phyloP scores from a whole-genome alignment of 2,888 invertebrate species.

The Microctonus aethiopoides region DNA sequence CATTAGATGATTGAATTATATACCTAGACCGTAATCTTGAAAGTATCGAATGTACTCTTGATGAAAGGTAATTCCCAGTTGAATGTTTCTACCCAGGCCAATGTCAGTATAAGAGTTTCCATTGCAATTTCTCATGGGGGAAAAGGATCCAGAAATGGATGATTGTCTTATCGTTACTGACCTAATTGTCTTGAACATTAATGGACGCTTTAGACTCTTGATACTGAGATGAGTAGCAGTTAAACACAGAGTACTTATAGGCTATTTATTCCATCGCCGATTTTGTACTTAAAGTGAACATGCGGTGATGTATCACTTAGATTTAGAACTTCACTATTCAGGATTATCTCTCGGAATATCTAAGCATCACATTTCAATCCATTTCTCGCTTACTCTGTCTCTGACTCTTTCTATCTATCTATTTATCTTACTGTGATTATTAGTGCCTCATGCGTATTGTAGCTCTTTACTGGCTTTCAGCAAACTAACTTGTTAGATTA shows the following conservation, averaged over 20 bases:
- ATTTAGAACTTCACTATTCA: constrained; percentile 25
- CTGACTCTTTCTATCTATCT: neutral
- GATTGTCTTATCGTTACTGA: neutral
- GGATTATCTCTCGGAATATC: neutral
- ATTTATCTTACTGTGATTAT: too few species aligned
- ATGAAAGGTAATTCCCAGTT: neutral
- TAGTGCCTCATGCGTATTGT: neutral
- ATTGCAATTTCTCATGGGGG: neutral
- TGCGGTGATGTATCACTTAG: constrained; percentile 26
- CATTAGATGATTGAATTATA: too few species aligned
- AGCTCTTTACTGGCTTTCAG: neutral
- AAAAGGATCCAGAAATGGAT: neutral
- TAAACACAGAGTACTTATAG: neutral
- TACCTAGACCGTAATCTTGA: too few species aligned
- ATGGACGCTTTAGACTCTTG: neutral
- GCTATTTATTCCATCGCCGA: constrained; percentile 11
- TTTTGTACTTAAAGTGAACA: constrained; percentile 7
- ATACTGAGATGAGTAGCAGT: neutral
- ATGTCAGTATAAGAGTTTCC: neutral
- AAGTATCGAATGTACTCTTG: neutral
- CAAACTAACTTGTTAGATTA: neutral
- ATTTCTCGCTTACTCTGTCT: neutral
- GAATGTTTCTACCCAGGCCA: neutral
- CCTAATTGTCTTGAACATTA: constrained; percentile 10
- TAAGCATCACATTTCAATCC: constrained; percentile 11